Percentiles rank a stretch among this genome's conserved stretches.
These are phyloP conservation scores for Gymnoscelis rufifasciata DNA, from an alignment of 2,888 invertebrate genomes.

Conservation along the genomic window DNA sequence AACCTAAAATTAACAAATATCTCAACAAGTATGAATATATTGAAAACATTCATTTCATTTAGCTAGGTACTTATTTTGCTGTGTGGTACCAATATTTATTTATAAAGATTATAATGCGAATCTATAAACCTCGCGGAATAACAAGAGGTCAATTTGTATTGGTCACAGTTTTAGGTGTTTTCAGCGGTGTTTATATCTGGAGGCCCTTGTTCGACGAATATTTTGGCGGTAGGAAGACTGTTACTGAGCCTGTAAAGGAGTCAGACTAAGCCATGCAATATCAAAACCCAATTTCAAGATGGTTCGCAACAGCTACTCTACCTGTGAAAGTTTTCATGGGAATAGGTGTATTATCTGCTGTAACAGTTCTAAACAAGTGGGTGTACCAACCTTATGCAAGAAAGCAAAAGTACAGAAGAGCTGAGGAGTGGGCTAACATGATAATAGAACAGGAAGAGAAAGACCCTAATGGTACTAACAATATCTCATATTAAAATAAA, in stretches of 20 bases:
- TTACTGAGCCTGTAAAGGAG: constrained; percentile 24
- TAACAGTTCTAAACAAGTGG: constrained; percentile 43
- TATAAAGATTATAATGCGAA: constrained; percentile 53
- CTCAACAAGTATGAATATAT: no score
- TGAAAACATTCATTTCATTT: no score
- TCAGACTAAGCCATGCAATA: constrained; percentile 43
- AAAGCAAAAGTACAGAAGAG: constrained; percentile 41
- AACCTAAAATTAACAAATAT: neutral
- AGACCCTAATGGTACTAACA: constrained; percentile 32
- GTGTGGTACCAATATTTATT: neutral
- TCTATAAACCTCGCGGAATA: constrained; percentile 59
- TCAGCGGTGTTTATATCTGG: constrained; percentile 75
- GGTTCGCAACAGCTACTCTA: constrained; percentile 49
- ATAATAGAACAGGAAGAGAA: constrained; percentile 60
- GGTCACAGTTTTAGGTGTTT: constrained; percentile 59
- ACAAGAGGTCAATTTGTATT: constrained; percentile 60
- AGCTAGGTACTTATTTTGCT: no score
- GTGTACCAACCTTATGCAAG: constrained; percentile 48
- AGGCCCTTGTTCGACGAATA: constrained; percentile 61
- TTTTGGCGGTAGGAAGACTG: constrained; percentile 36
- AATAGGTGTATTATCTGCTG: constrained; percentile 52
- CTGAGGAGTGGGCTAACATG: constrained; percentile 62
- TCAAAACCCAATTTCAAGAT: constrained; percentile 26
- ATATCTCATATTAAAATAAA: constrained; percentile 37
- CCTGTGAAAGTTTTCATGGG: constrained; percentile 59